Percentiles rank a stretch among this genome's conserved stretches.
phyloP scores from a whole-genome alignment of 2,797 vertebrate genomes.

The Bradypodion ventrale region DNA sequence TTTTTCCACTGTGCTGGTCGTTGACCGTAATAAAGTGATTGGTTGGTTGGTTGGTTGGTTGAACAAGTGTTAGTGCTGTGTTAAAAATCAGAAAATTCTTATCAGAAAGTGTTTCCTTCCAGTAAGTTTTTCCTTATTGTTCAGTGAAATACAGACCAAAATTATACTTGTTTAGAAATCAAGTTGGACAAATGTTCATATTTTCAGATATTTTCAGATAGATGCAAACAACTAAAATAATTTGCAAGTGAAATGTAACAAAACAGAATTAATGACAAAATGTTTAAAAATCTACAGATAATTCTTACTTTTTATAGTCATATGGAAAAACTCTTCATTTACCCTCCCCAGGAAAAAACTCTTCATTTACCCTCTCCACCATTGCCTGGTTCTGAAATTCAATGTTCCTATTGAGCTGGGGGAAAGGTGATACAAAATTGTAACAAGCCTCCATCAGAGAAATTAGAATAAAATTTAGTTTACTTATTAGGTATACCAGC shows the following conservation, averaged over 20 bases:
- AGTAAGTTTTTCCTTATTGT: not conserved
- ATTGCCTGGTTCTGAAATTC: no score
- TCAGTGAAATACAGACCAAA: not conserved
- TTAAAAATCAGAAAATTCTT: conserved; percentile 1
- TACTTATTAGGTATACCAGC: no score
- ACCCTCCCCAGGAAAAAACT: no score
- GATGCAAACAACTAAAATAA: not conserved
- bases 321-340: no score
- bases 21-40: no score
- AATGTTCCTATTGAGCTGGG: no score
- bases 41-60: no score
- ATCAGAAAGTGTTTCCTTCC: not conserved
- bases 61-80: conserved; percentile 18
- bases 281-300: not conserved
- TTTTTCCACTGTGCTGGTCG: no score
- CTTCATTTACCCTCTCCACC: no score
- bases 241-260: not conserved
- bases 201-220: not conserved
- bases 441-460: no score
- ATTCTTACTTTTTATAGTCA: not conserved
- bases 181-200: not conserved
- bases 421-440: no score
- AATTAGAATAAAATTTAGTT: no score
- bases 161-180: not conserved
- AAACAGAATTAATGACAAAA: not conserved